These are phyloP conservation scores for Polydesmus complanatus DNA, from an alignment of 2,888 invertebrate species.

Conservation along the genomic window DNA sequence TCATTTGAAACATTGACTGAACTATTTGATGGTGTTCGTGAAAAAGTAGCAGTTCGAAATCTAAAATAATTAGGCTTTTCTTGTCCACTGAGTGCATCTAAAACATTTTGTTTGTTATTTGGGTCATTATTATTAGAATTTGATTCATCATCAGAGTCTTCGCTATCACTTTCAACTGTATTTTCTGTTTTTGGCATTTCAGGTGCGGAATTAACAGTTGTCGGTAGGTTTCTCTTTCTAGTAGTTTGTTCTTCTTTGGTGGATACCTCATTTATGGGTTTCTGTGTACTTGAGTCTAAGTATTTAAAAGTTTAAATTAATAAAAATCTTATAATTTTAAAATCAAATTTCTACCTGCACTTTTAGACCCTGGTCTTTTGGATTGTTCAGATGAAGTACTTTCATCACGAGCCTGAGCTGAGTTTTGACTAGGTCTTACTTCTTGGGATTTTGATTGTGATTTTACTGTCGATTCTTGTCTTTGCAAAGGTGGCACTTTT, in stretches of 20 bases:
- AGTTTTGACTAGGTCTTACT: background rate
- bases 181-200: slow-evolving; percentile 1
- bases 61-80: slow-evolving; percentile 22
- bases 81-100: slow-evolving; percentile 21
- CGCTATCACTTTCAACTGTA: slow-evolving; percentile 33
- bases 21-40: slow-evolving; percentile 19
- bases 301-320: no score
- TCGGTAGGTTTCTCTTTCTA: background rate
- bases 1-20: slow-evolving; percentile 16
- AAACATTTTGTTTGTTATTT: background rate
- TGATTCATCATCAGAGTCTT: slow-evolving; percentile 41
- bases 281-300: background rate
- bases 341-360: background rate
- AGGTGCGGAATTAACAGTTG: background rate
- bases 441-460: slow-evolving; percentile 27
- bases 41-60: slow-evolving; percentile 19
- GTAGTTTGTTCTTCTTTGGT: no score
- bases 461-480: slow-evolving; percentile 13
- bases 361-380: background rate
- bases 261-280: background rate
- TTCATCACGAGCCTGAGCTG: no score
- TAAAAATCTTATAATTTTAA: background rate
- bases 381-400: background rate
- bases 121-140: slow-evolving; percentile 8
- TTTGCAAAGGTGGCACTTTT: slow-evolving; percentile 16